Evolutionary conservation across 2,888 invertebrate genomes (phyloP).

Genomic region (Spodoptera picta): DNA sequence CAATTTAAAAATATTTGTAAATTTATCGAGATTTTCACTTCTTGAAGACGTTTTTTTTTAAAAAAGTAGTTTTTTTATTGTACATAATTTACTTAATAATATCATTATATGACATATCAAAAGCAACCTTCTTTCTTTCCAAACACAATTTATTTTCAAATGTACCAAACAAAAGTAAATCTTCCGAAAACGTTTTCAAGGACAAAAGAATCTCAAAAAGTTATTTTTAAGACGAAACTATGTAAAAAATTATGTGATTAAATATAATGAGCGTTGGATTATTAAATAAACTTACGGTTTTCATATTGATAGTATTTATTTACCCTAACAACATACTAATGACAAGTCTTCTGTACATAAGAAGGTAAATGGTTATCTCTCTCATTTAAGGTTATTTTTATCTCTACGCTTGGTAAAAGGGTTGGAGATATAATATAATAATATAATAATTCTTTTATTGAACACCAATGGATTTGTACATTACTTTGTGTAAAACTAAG

Average conservation of each 20-base stretch:
- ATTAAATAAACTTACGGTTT: conserved; percentile 68
- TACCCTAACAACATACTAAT: background rate
- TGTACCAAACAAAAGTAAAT: no score
- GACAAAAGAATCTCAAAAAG: conserved; percentile 24
- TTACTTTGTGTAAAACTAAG: no score
- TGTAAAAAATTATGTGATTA: conserved; percentile 57
- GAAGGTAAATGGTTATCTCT: no score
- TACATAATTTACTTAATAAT: background rate
- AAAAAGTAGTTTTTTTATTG: conserved; percentile 2
- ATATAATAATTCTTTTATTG: no score
- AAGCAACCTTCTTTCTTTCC: background rate
- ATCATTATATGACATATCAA: conserved; percentile 1
- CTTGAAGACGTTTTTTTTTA: conserved; percentile 39
- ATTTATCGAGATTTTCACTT: conserved; percentile 30
- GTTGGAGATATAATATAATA: no score
- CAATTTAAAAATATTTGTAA: conserved; percentile 59
- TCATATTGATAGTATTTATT: conserved; percentile 38
- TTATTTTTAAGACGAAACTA: conserved; percentile 48
- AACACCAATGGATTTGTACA: no score
- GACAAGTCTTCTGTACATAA: no score
- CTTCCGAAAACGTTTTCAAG: conserved; percentile 40
- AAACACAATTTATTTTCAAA: background rate
- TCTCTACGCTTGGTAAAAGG: no score
- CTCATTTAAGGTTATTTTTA: no score
- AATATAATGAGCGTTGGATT: conserved; percentile 64